Conservation (phyloP, 2,797 vertebrate genomes). For the Halcyon badia region DNA sequence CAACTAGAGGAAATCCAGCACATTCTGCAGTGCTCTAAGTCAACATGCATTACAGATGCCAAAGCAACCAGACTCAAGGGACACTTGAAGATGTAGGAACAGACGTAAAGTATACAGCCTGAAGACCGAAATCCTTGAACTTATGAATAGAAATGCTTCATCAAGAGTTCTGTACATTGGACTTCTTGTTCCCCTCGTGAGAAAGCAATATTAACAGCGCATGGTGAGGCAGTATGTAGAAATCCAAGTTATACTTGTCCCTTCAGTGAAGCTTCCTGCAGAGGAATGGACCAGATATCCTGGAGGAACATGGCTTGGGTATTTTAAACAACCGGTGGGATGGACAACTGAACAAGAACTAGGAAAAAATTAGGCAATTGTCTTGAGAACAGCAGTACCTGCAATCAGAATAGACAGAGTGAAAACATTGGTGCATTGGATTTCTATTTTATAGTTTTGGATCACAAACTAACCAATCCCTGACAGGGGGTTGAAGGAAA, state of each 20-base stretch:
- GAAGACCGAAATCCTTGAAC: neutral
- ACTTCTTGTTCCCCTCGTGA: neutral
- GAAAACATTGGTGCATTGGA: neutral
- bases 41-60: neutral
- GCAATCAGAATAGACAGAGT: neutral
- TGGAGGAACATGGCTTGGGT: neutral
- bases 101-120: neutral
- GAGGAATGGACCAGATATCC: neutral
- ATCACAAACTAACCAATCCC: neutral
- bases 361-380: neutral
- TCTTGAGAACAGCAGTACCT: neutral
- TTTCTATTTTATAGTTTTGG: neutral
- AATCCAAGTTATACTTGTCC: neutral
- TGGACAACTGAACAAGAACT: neutral
- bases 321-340: neutral
- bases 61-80: neutral
- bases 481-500: neutral
- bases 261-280: neutral
- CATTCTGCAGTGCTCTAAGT: neutral
- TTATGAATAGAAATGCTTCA: neutral
- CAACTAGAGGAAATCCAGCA: neutral
- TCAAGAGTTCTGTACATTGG: neutral
- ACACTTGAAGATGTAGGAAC: neutral
- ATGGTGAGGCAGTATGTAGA: neutral
- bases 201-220: neutral